Base-by-base conservation (phyloP, 2,888 invertebrate genomes). In the Andrena dorsata region DNA sequence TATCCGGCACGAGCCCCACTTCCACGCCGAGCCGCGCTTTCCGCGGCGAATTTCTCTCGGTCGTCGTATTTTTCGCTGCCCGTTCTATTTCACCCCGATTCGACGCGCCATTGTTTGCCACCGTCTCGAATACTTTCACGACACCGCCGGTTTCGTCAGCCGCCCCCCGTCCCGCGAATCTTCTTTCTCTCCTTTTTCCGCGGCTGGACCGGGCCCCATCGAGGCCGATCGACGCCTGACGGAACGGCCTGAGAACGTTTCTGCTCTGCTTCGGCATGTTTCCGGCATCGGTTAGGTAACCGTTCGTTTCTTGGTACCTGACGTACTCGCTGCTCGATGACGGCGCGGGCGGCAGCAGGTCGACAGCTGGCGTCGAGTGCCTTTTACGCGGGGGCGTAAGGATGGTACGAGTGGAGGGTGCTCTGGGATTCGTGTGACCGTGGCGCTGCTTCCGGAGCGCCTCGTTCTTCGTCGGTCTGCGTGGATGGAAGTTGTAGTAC, bases 401-500 rank as follows among this genome's bases (percentile, higher is more conserved):
- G 30, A 35, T 35, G 10, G 10, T 2, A 8, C 23, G 49, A 16
- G 20, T 10, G 1, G n/a, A 58, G 2, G 30, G 6, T 2, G 20
- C 4, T 20, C 32, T 10, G 0, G 16, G 30, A 5, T 53, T 53
- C 6, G n/a, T 7, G 6, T 26, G 64, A 13, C 10, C 10, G 26
- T 35, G 66, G 32, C 56, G 58, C 6, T 23, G 64, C 20, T 32
- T 30, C 5, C 51, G 65, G 16, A 41, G 0, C 16, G 56, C 8
- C 28, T 60, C 64, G 64, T 69, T 63, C 30, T 77, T 65, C 13
- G 20, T 10, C 4, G 53, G 56, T 58, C 49, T 5, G 5, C 35
- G n/a, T 7, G 16, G 51, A n/a, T 7, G n/a, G 7, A 80, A 84
- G 79, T 83, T 83, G 53, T 86, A 66, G 76, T 85, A 88, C 51